Evolutionary conservation across 37 sponge, comb jelly and placozoan species (phyloP), one percentile per base, ranked within the genome.

Genomic region (Crambe crambe): DNA sequence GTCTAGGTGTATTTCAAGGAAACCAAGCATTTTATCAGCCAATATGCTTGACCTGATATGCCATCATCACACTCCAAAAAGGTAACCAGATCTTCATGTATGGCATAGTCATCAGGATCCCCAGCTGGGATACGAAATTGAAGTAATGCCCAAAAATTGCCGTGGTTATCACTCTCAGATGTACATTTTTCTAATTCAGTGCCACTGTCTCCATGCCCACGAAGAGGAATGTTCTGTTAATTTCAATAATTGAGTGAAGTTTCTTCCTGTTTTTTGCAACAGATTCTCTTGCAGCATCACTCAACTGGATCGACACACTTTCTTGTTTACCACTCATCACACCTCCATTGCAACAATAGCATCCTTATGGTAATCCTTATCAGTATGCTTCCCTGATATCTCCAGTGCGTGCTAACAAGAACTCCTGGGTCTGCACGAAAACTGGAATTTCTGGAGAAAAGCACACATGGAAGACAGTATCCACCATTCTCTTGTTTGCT

Each of bases 71-170:
- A 90, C 41, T 78, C 82, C 54, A 80, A 23, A 41, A 80, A 92
- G 21, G 72, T 67, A 36, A 88, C 44, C 41, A 89, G 61, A 68
- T 92, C 83, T 65, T 86, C 80, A 32, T 75, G 64, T 47, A 86
- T 83, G 39, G 37, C 20, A 9, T 72, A 51, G 70, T 37, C 39
- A 25, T 43, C 72, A 26, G 69, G 37, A 35, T 81, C 92, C 67
- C 88, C 88, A 73, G 81, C 74, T 38, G 79, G 10, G 21, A 90
- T 42, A 51, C 83, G 42, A 75, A 85, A 85, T n/a, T 86, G 77
- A 2, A 90, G 73, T 10, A 90, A 51, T 35, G 86, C 86, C 54
- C 66, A 70, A 66, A 90, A 85, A 56, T 85, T 90, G 34, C 91
- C 91, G 72, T 67, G 86, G 63, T 82, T 89, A 27, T 42, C 63